Conservation (phyloP, 30 jellyfish, hydroid and myxozoan genomes). For the Turritopsis dohrnii region DNA sequence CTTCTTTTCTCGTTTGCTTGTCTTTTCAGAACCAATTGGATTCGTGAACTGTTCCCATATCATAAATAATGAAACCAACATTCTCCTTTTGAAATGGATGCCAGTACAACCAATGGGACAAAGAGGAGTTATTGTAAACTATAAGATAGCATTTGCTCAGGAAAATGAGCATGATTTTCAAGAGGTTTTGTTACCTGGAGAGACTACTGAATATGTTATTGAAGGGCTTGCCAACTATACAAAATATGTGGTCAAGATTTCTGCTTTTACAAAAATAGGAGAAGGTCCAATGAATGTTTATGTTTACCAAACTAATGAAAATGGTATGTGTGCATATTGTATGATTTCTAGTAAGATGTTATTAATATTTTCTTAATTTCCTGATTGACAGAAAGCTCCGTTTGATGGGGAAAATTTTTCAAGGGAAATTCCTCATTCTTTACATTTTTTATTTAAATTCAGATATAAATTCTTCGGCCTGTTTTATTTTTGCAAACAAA, state of each 20-base stretch:
- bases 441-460: no score
- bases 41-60: not conserved
- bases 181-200: not conserved
- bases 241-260: not conserved
- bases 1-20: no score
- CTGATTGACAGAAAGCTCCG: no score
- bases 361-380: no score
- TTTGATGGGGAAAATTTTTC: no score
- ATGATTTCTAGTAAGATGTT: not conserved
- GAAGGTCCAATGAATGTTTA: not conserved
- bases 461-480: no score
- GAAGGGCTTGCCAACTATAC: not conserved
- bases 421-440: no score
- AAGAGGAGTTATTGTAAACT: not conserved
- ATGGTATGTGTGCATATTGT: not conserved
- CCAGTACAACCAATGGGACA: not conserved
- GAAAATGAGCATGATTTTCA: not conserved
- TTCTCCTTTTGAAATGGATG: not conserved
- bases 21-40: conserved; percentile 10
- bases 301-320: not conserved
- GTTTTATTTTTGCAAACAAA: no score
- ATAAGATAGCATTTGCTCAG: not conserved
- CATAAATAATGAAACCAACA: not conserved
- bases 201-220: not conserved
- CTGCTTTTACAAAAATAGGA: not conserved